phyloP scores from a whole-genome alignment of 2,113 vertebrate genomes.

The Eubucco bourcierii region DNA sequence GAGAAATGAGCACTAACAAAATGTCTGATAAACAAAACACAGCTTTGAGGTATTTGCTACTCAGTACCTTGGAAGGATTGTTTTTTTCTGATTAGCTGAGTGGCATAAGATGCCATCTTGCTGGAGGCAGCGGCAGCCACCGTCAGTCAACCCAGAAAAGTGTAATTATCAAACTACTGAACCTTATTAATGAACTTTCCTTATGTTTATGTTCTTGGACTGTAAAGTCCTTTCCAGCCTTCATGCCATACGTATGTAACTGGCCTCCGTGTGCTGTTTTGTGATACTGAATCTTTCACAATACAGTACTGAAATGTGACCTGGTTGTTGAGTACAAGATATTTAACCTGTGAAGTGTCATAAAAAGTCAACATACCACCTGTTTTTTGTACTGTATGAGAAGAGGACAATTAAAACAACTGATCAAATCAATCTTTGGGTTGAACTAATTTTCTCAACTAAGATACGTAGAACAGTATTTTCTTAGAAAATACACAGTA shows the following conservation, averaged over 20 bases:
- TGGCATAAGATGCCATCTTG: background rate
- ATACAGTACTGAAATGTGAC: background rate
- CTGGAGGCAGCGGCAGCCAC: constrained; percentile 49
- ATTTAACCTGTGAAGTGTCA: background rate
- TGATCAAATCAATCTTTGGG: background rate
- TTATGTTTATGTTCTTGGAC: background rate
- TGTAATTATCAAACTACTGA: constrained; percentile 15
- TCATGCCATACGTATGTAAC: background rate
- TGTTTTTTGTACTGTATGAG: background rate
- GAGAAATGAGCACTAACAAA: constrained; percentile 3
- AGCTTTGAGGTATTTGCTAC: constrained; percentile 36
- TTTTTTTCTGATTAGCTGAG: constrained; percentile 44
- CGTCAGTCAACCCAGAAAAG: constrained; percentile 11
- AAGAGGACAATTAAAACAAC: background rate
- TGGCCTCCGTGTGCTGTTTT: background rate
- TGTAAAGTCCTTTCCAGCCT: background rate
- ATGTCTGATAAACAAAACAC: constrained; percentile 38
- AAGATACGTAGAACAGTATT: background rate
- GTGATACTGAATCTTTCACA: background rate
- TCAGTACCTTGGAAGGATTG: constrained; percentile 19
- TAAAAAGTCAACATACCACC: background rate
- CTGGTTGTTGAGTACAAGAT: background rate
- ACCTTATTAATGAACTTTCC: background rate
- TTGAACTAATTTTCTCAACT: background rate
- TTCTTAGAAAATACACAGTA: background rate